Evolutionary conservation across 1,140 invertebrate species (phyloP).

Genomic region (Apis cerana): DNA sequence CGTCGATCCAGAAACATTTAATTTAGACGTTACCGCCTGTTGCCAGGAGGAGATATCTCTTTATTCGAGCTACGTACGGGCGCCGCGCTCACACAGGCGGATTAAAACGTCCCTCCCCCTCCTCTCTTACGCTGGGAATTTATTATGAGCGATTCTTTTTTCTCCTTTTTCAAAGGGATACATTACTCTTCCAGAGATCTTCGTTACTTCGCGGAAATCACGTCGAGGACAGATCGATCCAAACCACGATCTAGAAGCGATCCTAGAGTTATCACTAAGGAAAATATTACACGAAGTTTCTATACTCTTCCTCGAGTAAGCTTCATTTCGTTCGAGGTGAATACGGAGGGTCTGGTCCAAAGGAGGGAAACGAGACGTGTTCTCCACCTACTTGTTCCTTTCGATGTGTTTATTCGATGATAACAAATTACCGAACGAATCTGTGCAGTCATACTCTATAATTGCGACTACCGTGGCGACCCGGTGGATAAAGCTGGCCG

Average conservation of each 20-base stretch:
- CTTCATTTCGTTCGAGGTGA: too few relatives aligned
- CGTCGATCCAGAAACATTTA: constrained; percentile 74
- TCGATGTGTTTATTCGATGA: constrained; percentile 75
- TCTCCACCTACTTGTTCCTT: constrained; percentile 51
- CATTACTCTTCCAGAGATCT: neutral
- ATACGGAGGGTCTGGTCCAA: too few relatives aligned
- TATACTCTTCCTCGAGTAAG: too few relatives aligned
- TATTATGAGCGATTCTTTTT: constrained; percentile 37
- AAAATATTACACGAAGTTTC: too few relatives aligned
- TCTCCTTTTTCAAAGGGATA: neutral
- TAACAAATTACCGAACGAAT: constrained; percentile 78
- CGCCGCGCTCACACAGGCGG: constrained; percentile 31
- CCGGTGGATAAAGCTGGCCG: constrained; percentile 29
- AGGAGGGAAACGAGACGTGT: neutral
- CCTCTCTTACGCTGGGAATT: constrained; percentile 13
- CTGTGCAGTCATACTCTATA: constrained; percentile 79
- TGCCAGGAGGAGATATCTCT: constrained; percentile 69
- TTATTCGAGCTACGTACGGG: constrained; percentile 50
- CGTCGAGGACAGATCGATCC: too few relatives aligned
- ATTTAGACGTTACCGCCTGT: constrained; percentile 73
- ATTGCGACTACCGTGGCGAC: constrained; percentile 74
- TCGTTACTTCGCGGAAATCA: too few relatives aligned
- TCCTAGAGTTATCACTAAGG: too few relatives aligned
- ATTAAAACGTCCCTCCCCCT: constrained; percentile 41
- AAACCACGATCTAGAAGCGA: too few relatives aligned